Base-by-base conservation (phyloP, 2,797 vertebrate species). In the Sebastes glaucus region DNA sequence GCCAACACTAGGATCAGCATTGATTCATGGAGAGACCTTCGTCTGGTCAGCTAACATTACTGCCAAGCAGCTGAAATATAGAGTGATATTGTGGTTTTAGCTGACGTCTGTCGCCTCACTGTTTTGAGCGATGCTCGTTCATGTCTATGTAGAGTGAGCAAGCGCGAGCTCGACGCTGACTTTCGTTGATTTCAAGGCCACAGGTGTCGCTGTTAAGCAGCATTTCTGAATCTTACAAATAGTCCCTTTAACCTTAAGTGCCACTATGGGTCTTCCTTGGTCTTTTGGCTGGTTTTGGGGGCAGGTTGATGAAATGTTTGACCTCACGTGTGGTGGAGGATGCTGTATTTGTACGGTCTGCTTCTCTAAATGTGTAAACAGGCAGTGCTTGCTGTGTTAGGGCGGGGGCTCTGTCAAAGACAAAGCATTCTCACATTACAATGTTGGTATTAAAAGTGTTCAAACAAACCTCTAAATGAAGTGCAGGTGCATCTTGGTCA, bases 401-500 rank as follows among this genome's bases (percentile, higher is more conserved):
- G 63, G 52, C 16, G 18, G n/a, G 62, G 63, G 65, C n/a, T 74
- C 11, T 28, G 55, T 52, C 33, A 73, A 72, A 59, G 55, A 79
- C 68, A 87, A 71, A 57, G 13, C 38, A 74, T 60, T 77, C 71
- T 91, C 32, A 71, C 33, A 60, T 83, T 78, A 84, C 69, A 81
- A 28, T 80, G 70, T 42, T 81, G 22, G 62, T 4, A 79, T 71
- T 49, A 70, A 84, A 77, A 60, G 71, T 88, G 87, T 88, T 93
- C 71, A 91, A 93, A 93, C 85, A 90, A 86, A 79, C 59, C 32
- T 76, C 25, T 74, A 52, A 78, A 89, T 74, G 70, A 83, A 56
- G 35, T 65, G 81, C 90, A 93, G 90, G 88, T 93, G 91, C 78
- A 76, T 82, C 42, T 74, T 86, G 33, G 53, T 33, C 55, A 46